Conservation (phyloP, 2,113 vertebrate genomes). For the Apeltes quadracus region DNA sequence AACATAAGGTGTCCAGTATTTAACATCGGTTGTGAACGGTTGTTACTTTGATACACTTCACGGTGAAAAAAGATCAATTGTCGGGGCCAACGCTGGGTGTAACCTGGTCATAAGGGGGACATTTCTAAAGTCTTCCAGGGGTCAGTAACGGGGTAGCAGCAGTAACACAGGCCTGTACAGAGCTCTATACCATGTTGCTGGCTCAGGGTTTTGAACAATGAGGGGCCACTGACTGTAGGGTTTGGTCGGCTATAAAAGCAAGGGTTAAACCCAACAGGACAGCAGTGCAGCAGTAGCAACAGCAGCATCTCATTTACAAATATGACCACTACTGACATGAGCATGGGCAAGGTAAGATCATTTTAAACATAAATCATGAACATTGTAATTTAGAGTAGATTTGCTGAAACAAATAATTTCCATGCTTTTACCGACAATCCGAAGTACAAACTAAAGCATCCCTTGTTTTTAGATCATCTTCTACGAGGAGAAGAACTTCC, state of each 20-base stretch:
- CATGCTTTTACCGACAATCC: neutral
- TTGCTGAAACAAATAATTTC: neutral
- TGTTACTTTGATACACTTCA: neutral
- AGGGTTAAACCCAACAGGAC: conserved; percentile 57
- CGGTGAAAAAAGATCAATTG: neutral
- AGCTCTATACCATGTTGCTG: conserved; percentile 70
- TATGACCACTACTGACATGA: conserved; percentile 76
- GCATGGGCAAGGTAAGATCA: conserved; percentile 73
- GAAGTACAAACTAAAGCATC: neutral
- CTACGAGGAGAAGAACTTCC: conserved; percentile 75
- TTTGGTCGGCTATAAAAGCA: conserved; percentile 70
- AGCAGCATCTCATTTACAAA: conserved; percentile 62
- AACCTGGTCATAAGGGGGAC: conserved; percentile 13
- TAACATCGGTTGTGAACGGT: neutral
- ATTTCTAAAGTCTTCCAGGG: conserved; percentile 62
- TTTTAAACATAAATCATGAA: neutral
- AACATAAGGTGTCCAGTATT: neutral
- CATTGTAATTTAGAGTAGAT: neutral
- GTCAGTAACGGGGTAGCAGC: conserved; percentile 47
- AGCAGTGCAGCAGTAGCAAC: conserved; percentile 69
- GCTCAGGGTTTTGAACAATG: conserved; percentile 75
- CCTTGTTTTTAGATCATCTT: conserved; percentile 63
- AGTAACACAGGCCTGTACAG: conserved; percentile 21
- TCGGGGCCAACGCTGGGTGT: neutral
- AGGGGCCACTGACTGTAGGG: conserved; percentile 58